Conservation (phyloP, 35 echinoderm and acorn worm genomes). For the Ptychodera flava region DNA sequence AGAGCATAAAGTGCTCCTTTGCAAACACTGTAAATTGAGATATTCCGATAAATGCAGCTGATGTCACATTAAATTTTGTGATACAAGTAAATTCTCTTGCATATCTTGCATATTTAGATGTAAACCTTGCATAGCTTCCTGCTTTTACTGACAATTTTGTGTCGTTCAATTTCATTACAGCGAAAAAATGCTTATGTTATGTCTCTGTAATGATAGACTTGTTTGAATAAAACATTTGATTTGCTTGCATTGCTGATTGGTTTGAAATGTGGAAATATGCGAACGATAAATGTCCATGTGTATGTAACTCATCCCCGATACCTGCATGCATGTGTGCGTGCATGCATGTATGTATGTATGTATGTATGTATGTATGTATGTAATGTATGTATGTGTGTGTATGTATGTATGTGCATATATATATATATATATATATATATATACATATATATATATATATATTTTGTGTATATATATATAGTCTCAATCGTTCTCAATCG, state of each 20-base stretch:
- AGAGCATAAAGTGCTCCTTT: too few relatives aligned
- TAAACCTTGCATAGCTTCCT: too few relatives aligned
- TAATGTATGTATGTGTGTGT: conserved; percentile 1
- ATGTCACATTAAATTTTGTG: too few relatives aligned
- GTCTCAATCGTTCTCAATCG: too few relatives aligned
- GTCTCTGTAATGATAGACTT: background rate
- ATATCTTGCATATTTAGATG: too few relatives aligned
- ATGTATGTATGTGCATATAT: background rate
- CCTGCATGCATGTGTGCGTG: background rate
- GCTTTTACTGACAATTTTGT: too few relatives aligned
- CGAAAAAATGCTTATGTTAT: too few relatives aligned
- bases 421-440: background rate
- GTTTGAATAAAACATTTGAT: background rate
- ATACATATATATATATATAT: background rate
- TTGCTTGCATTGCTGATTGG: background rate
- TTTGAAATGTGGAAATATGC: too few relatives aligned
- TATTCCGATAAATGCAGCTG: too few relatives aligned
- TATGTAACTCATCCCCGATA: background rate
- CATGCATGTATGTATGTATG: background rate
- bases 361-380: conserved; percentile 2
- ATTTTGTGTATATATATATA: background rate
- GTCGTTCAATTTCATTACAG: too few relatives aligned
- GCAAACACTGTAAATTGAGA: too few relatives aligned
- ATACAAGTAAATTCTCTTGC: too few relatives aligned
- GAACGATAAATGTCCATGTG: background rate